Evolutionary conservation across 2,113 vertebrate genomes (phyloP), one percentile per base, ranked within the genome.

Genomic region (Sisor rabdophorus): DNA sequence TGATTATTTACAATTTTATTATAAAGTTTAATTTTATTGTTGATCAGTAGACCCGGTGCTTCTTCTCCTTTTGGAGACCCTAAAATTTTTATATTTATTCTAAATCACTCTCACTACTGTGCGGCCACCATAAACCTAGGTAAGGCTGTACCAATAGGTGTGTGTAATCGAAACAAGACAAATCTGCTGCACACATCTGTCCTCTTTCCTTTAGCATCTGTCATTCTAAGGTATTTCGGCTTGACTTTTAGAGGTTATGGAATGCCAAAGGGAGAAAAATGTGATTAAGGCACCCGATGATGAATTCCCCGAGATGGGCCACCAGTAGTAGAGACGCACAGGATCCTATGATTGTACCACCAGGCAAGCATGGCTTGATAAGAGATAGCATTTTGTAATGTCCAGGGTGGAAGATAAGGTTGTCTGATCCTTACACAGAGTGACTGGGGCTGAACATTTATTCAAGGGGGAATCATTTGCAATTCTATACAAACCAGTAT

Each of bases 191-290:
- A 48, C 24, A 36, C 22, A 16, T 73, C 71, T 78, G 36, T 32
- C 71, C 77, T 53, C 67, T 81, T 63, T 70, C 71, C 67, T 78
- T 74, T 55, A 58, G 50, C 72, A 50, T 55, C 71, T 71, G 60
- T 71, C 52, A 59, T 76, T 72, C 75, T 67, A 53, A 54, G 26
- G 70, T 44, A 17, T 19, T 40, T 75, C 50, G 48, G 47, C 56
- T 69, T 59, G 80, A 78, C 47, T 59, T 69, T 78, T 79, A 68
- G 22, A 78, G 48, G 55, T 71, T 26, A 13, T 36, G 71, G 52
- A 74, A 26, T 55, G 61, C 30, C 44, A 48, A 61, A 54, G 77
- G 78, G 73, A 19, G 71, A 47, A 50, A 28, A 55, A 77, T 58
- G 52, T 47, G 65, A 59, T 50, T 65, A 19, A 17, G 60, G 68